phyloP scores from a whole-genome alignment of 2,888 invertebrate species.

The Aphidoletes aphidimyza region DNA sequence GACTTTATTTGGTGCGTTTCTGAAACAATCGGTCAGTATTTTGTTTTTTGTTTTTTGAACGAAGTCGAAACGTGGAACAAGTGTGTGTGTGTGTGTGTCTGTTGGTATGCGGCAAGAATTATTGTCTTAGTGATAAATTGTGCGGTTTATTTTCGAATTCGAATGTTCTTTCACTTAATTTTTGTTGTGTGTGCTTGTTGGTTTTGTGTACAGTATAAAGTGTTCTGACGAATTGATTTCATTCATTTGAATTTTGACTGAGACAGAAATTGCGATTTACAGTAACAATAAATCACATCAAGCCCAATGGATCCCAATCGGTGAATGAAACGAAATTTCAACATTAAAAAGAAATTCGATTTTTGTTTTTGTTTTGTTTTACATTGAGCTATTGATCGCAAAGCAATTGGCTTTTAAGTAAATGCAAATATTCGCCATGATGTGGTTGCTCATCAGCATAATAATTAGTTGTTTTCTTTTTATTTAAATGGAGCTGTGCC shows the following conservation, averaged over 20 bases:
- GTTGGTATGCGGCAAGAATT: not conserved
- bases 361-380: not conserved
- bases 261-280: not conserved
- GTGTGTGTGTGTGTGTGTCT: not conserved
- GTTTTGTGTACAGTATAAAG: not conserved
- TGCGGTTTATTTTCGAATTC: not conserved
- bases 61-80: not conserved
- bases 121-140: not conserved
- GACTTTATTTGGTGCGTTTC: no score
- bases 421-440: not conserved
- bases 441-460: constrained; percentile 39
- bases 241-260: no score
- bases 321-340: no score
- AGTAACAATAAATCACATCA: no score
- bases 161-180: not conserved
- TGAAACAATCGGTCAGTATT: not conserved
- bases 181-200: no score
- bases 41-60: not conserved
- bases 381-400: not conserved
- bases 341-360: not conserved
- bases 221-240: no score
- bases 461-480: constrained; percentile 37
- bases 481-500: not conserved
- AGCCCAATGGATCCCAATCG: no score
- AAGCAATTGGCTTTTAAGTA: not conserved